These are phyloP conservation scores for Anastrepha obliqua DNA, from an alignment of 1,140 invertebrate species.

Conservation along the genomic window DNA sequence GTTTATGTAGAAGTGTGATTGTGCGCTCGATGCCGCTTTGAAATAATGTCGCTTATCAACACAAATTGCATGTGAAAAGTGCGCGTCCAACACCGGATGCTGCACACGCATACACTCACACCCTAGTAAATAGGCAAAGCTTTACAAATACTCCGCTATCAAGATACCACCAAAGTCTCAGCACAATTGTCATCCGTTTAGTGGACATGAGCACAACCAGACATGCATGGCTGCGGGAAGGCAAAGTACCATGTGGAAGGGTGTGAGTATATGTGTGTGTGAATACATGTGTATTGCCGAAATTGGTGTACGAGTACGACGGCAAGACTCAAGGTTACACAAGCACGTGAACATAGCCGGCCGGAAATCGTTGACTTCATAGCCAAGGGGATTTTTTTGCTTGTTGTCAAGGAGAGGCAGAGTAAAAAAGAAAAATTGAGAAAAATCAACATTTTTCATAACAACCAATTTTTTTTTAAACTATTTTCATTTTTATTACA, in stretches of 20 bases:
- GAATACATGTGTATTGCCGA: not conserved
- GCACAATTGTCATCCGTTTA: conserved; percentile 30
- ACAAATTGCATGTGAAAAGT: conserved; percentile 73
- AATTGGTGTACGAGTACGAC: not conserved
- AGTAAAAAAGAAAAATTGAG: not conserved
- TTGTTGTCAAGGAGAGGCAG: not conserved
- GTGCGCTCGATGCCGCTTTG: conserved; percentile 65
- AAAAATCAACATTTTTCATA: conserved; percentile 21
- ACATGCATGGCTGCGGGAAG: not conserved
- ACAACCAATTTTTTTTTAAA: not conserved
- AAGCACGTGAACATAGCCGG: not conserved
- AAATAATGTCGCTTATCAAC: conserved; percentile 73
- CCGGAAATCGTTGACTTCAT: conserved; percentile 33
- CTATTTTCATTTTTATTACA: conserved; percentile 10
- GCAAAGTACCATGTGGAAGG: not conserved
- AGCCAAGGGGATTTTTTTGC: not conserved
- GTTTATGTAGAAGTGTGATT: conserved; percentile 27
- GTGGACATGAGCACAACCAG: conserved; percentile 6
- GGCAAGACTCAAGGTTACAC: not conserved
- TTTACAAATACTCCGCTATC: conserved; percentile 17
- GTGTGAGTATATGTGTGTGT: not conserved
- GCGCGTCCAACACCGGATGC: not conserved
- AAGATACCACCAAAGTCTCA: conserved; percentile 37
- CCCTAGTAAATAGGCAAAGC: not conserved
- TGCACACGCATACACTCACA: not conserved